A percentile compares a stretch with the other conserved stretches of the same genome.
phyloP scores from a whole-genome alignment of 2,888 invertebrate genomes.

The Orchesella flavescens region DNA sequence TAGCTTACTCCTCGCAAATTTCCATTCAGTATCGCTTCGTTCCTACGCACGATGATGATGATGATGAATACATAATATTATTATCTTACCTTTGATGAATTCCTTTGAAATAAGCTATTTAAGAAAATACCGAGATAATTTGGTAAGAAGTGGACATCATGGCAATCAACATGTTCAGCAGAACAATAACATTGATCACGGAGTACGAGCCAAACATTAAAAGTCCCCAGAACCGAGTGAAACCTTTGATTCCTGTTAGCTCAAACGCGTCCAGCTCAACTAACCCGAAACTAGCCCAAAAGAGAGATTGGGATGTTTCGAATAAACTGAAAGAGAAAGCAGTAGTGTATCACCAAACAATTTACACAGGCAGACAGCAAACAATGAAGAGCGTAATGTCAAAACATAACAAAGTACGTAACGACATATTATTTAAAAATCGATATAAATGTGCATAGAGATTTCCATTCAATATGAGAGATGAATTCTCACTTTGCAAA shows the following conservation, averaged over 20 bases:
- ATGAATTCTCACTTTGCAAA: conserved; percentile 83
- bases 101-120: no score
- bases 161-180: conserved; percentile 78
- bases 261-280: conserved; percentile 77
- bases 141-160: conserved; percentile 79
- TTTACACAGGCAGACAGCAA: neutral
- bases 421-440: conserved; percentile 1
- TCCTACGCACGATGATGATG: no score
- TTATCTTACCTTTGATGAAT: conserved; percentile 72
- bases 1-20: conserved; percentile 92
- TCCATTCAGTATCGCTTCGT: conserved; percentile 96
- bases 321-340: conserved; percentile 75
- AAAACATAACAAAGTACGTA: neutral
- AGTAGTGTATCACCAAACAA: no score
- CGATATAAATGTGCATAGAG: neutral
- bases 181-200: conserved; percentile 77
- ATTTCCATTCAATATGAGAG: neutral
- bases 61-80: conserved; percentile 77
- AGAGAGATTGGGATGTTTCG: conserved; percentile 78
- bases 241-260: conserved; percentile 73
- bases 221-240: conserved; percentile 77
- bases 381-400: no score
- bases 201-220: conserved; percentile 78
- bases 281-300: conserved; percentile 78
- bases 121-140: conserved; percentile 75